Conservation (phyloP, 2,888 invertebrate genomes). For the Drosophila mulleri region DNA sequence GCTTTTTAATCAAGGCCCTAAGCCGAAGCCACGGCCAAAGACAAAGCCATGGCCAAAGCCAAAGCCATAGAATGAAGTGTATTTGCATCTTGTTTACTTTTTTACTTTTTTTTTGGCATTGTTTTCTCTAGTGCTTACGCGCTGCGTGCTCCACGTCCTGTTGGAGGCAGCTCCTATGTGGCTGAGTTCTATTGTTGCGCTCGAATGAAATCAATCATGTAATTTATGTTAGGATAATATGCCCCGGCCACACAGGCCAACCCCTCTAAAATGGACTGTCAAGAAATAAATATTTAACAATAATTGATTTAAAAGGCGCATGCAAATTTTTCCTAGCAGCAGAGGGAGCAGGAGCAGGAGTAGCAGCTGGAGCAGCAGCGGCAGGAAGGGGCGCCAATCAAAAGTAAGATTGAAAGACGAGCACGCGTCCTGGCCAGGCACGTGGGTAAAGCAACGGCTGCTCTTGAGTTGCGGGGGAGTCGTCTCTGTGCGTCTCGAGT, state of each 20-base stretch:
- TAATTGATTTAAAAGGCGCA: slow-evolving; percentile 81
- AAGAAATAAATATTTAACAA: slow-evolving; percentile 81
- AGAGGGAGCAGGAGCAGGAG: neutral
- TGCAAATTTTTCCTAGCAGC: slow-evolving; percentile 61
- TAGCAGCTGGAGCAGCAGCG: neutral
- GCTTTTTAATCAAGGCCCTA: slow-evolving; percentile 77
- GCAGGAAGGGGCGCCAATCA: slow-evolving; percentile 8
- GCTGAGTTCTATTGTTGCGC: slow-evolving; percentile 44
- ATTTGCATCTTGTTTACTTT: slow-evolving; percentile 79
- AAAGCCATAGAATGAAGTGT: slow-evolving; percentile 33
- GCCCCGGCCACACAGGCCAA: slow-evolving; percentile 30
- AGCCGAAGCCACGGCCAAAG: slow-evolving; percentile 46
- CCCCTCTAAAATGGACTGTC: slow-evolving; percentile 66
- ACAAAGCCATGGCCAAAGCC: slow-evolving; percentile 23
- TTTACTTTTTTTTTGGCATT: slow-evolving; percentile 30
- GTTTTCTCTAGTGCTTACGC: slow-evolving; percentile 57
- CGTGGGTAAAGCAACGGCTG: slow-evolving; percentile 78
- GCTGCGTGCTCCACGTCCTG: slow-evolving; percentile 31
- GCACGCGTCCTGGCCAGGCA: slow-evolving; percentile 49
- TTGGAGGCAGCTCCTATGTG: slow-evolving; percentile 4
- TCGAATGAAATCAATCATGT: slow-evolving; percentile 83
- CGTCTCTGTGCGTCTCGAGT: slow-evolving; percentile 30
- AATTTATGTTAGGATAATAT: slow-evolving; percentile 82
- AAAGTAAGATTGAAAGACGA: slow-evolving; percentile 30
- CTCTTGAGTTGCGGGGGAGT: slow-evolving; percentile 33